A percentile compares a stretch with the other conserved stretches of the same genome.
phyloP scores from a whole-genome alignment of 1,140 invertebrate genomes.

The Sarcophaga peregrina region DNA sequence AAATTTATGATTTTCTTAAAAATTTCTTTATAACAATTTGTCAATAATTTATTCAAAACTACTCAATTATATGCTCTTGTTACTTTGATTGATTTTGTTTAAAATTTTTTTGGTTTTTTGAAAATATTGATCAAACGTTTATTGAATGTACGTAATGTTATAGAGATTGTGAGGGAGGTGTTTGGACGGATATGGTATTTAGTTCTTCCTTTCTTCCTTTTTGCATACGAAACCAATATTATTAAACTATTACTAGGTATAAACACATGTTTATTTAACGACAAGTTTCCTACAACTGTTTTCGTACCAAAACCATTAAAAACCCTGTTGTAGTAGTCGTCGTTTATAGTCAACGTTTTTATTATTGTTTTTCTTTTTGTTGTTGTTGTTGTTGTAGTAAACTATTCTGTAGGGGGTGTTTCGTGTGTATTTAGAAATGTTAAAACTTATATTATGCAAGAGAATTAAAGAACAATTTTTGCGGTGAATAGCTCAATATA shows the following conservation, averaged over 20 bases:
- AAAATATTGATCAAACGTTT: slow-evolving; percentile 38
- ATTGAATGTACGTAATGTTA: not conserved
- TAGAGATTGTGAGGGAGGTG: not conserved
- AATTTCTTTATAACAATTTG: no score
- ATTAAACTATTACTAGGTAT: not conserved
- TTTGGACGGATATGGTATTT: not conserved
- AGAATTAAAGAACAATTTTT: no score
- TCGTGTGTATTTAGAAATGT: no score
- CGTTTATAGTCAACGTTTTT: not conserved
- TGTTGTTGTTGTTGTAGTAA: not conserved
- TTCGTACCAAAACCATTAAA: not conserved
- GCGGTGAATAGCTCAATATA: no score
- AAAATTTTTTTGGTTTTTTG: not conserved
- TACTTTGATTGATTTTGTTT: slow-evolving; percentile 10
- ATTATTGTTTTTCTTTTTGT: not conserved
- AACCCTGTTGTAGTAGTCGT: not conserved
- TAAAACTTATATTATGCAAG: no score
- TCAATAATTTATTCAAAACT: no score
- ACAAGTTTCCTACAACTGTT: slow-evolving; percentile 35
- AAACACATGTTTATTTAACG: slow-evolving; percentile 29
- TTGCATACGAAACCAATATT: not conserved
- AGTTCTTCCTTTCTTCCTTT: not conserved
- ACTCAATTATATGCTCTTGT: slow-evolving; percentile 10
- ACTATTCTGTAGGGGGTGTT: no score
- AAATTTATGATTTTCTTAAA: no score